Evolutionary conservation across 2,888 invertebrate species (phyloP).

Genomic region (Eucera pruinosa): DNA sequence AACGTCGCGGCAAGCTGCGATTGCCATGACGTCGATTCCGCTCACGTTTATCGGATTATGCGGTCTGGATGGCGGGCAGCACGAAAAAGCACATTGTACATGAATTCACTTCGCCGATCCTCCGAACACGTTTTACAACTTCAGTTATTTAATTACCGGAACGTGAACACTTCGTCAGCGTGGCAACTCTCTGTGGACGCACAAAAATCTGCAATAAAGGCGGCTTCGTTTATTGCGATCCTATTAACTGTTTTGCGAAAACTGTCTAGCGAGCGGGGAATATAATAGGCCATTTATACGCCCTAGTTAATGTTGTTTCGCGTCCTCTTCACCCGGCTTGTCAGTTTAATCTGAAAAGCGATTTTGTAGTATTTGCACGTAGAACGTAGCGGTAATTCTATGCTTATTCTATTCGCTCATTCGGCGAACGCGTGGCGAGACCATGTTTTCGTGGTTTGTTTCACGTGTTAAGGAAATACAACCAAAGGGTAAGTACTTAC

Average conservation of each 20-base stretch:
- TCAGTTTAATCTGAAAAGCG: slow-evolving; percentile 25
- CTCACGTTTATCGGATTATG: slow-evolving; percentile 70
- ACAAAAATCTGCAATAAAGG: slow-evolving; percentile 59
- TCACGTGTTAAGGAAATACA: neutral
- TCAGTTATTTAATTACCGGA: slow-evolving; percentile 62
- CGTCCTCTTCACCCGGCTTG: too few species aligned
- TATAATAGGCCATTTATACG: slow-evolving; percentile 31
- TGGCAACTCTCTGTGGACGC: slow-evolving; percentile 23
- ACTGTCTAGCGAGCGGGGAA: slow-evolving; percentile 21
- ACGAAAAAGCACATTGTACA: slow-evolving; percentile 31
- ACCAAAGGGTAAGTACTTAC: neutral
- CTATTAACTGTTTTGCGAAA: slow-evolving; percentile 34
- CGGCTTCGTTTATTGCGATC: slow-evolving; percentile 37
- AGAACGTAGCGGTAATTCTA: slow-evolving; percentile 4
- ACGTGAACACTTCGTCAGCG: slow-evolving; percentile 49
- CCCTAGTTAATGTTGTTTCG: slow-evolving; percentile 8
- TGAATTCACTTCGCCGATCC: slow-evolving; percentile 38
- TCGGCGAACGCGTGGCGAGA: too few species aligned
- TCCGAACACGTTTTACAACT: slow-evolving; percentile 63
- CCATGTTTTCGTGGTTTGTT: neutral
- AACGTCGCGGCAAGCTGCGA: slow-evolving; percentile 22
- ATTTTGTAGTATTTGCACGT: slow-evolving; percentile 1
- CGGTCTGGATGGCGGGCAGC: slow-evolving; percentile 46
- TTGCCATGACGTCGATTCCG: slow-evolving; percentile 48
- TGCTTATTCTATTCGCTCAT: slow-evolving; percentile 9